Base-by-base conservation (phyloP, 1,140 invertebrate genomes). In the Triops cancriformis region DNA sequence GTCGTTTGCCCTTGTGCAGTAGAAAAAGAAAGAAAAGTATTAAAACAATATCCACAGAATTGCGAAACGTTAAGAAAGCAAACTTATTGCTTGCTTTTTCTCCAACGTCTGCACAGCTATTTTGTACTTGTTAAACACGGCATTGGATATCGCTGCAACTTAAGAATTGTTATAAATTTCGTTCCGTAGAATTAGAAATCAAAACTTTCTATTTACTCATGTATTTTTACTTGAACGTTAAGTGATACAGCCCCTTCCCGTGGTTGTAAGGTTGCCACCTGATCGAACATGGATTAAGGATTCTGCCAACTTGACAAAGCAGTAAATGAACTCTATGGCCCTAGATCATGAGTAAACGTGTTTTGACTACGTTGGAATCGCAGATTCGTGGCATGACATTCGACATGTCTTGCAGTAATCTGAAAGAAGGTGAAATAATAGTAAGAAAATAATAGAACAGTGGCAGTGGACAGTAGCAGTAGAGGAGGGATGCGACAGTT, bases 111-210 rank as follows among this genome's bases (percentile, higher is more conserved):
- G 96, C 94, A 96, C 95, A 14, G 94, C 94, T 64, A 91, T 91
- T 86, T 97, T 97, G 84, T 97, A 97, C 84, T 96, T 97, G 84
- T 97, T 94, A 85, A 97, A 97, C 94, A 84, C 96, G 93, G 86
- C 95, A 97, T 95, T 95, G n/a, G n/a, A n/a, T n/a, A n/a, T n/a
- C n/a, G n/a, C n/a, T n/a, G n/a, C n/a, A n/a, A n/a, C n/a, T n/a
- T n/a, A n/a, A n/a, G n/a, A n/a, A n/a, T n/a, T n/a, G n/a, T n/a
- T n/a, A n/a, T n/a, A n/a, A n/a, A n/a, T n/a, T n/a, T n/a, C n/a
- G n/a, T n/a, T n/a, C n/a, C n/a, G n/a, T n/a, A 64, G 7, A 5
- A 64, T 1, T 64, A 23, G 51, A 23, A 64, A 14, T 4, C 23
- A 1, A 41, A 76, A 76, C 26, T 64, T 72, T 51, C 23, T 18